Percentiles rank a stretch among this genome's conserved stretches.
Evolutionary conservation across 2,113 vertebrate species (phyloP).

Genomic region (Trachemys scripta): DNA sequence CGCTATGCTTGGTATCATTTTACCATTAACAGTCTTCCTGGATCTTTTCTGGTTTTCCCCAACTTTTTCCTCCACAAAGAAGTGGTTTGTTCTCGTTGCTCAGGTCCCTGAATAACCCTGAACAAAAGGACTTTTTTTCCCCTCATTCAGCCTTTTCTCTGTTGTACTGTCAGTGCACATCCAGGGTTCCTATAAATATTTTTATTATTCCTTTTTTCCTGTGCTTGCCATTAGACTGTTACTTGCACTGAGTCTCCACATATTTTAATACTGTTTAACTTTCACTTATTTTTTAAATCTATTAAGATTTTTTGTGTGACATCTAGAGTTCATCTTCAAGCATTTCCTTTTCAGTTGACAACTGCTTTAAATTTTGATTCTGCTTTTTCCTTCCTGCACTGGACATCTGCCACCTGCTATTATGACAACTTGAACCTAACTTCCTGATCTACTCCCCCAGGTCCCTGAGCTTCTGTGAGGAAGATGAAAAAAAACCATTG

Average conservation of each 20-base stretch:
- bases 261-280: not conserved
- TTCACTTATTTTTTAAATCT: not conserved
- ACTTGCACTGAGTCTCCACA: not conserved
- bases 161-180: not conserved
- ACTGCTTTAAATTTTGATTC: not conserved
- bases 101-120: not conserved
- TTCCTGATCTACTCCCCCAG: too few species aligned
- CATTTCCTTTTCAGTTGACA: not conserved
- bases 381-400: not conserved
- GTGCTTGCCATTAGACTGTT: not conserved
- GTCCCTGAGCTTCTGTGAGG: too few species aligned
- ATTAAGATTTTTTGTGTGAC: not conserved
- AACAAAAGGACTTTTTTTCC: not conserved
- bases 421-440: too few species aligned
- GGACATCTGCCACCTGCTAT: too few species aligned
- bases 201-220: not conserved
- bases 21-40: not conserved
- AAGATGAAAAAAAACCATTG: too few species aligned
- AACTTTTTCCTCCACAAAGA: not conserved
- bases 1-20: not conserved
- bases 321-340: not conserved
- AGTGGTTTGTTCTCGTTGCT: fast-evolving
- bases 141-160: not conserved
- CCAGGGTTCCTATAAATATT: not conserved
- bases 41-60: not conserved